Conservation (phyloP, 2,113 vertebrate species). For the Chaenocephalus aceratus region DNA sequence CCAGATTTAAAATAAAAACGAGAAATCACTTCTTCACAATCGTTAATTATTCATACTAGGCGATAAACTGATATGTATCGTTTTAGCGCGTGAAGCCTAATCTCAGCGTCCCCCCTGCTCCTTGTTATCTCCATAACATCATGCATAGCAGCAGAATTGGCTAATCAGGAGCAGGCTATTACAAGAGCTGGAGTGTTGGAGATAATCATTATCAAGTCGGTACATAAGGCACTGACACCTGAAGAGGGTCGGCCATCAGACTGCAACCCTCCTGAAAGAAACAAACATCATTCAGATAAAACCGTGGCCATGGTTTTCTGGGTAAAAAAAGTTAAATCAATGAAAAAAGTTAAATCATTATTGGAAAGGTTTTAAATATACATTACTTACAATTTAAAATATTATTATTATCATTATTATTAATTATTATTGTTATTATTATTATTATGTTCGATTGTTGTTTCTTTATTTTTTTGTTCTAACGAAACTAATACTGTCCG, state of each 20-base stretch:
- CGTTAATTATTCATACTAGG: neutral
- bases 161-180: conserved; percentile 40
- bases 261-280: conserved; percentile 51
- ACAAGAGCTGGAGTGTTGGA: conserved; percentile 56
- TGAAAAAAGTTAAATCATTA: neutral
- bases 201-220: conserved; percentile 79
- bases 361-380: neutral
- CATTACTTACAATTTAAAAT: too few species aligned
- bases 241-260: conserved; percentile 64
- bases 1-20: neutral
- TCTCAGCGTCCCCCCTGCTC: neutral
- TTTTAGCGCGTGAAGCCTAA: neutral
- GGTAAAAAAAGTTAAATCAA: neutral
- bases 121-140: conserved; percentile 44
- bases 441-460: neutral
- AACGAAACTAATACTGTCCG: neutral
- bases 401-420: neutral
- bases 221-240: conserved; percentile 73
- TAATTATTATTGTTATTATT: neutral
- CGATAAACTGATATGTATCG: neutral
- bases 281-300: conserved; percentile 51
- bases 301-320: neutral
- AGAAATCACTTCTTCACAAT: too few species aligned
- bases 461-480: neutral
- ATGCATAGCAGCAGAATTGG: conserved; percentile 37